Conservation (phyloP, 2,797 vertebrate species). For the Myotis findleyi region DNA sequence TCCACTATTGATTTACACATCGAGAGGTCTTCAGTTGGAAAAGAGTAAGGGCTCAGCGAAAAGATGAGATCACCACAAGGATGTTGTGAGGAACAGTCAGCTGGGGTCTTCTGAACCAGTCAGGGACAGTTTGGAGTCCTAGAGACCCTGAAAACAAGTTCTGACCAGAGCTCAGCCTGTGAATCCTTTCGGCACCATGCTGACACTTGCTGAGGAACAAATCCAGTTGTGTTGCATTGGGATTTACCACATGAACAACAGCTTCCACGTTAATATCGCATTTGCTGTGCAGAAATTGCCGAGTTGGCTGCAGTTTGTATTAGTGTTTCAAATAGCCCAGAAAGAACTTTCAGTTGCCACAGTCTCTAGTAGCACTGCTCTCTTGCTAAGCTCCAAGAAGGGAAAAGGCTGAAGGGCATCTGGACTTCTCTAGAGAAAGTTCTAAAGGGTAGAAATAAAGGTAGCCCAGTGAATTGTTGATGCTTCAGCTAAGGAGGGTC, state of each 20-base stretch:
- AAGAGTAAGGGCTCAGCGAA: background rate
- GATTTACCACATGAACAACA: constrained; percentile 43
- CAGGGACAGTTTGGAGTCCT: background rate
- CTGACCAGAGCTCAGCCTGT: background rate
- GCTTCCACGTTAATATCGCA: background rate
- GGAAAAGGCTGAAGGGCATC: background rate
- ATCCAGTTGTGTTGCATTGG: background rate
- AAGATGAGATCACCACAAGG: background rate
- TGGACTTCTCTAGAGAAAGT: background rate
- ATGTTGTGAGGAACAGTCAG: background rate
- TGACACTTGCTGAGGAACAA: constrained; percentile 9
- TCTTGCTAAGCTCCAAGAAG: background rate
- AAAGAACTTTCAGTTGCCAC: background rate
- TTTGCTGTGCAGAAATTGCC: background rate
- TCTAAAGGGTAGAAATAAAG: background rate
- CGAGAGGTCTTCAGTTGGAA: constrained; percentile 2
- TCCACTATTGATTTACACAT: constrained; percentile 44
- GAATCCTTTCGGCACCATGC: background rate
- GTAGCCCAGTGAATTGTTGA: background rate
- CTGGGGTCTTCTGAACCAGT: background rate
- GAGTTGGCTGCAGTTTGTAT: constrained; percentile 21
- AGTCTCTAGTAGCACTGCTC: background rate
- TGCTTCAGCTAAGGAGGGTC: background rate
- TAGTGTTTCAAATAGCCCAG: constrained; percentile 10
- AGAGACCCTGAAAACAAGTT: background rate